Evolutionary conservation across 2,113 vertebrate species (phyloP), one percentile per base, ranked within the genome.

Genomic region (Formicarius rufipectus): DNA sequence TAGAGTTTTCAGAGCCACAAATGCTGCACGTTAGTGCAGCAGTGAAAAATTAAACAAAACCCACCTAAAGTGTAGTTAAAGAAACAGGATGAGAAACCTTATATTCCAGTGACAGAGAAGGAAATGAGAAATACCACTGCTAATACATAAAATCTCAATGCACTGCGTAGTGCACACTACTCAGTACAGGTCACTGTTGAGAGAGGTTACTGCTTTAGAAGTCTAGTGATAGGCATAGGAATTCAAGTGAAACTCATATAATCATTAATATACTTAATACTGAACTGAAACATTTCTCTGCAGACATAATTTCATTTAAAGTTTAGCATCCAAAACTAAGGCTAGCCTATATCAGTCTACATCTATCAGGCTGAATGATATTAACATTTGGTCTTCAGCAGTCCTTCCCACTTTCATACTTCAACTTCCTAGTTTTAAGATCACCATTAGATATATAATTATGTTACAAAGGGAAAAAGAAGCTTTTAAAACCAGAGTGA

Each of bases 161-260:
- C 49, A 27, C 20, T 60, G 50, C 25, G 60, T 2, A 12, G 24
- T n/a, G 22, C 55, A 58, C 30, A 49, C 20, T 22, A 23, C 23
- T 88, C 40, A 33, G 8, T 23, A 33, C 49, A 56, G 14, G 5
- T 55, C 42, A 59, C 20, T 45, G 31, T n/a, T 49, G 33, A 37
- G 56, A 55, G 15, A 59, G 39, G 28, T 33, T 28, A 59, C 7
- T 31, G 58, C 28, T 53, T 71, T 22, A 85, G n/a, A 79, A 71
- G 17, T 55, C 35, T 37, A 37, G 27, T 47, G 49, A 8, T 68
- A n/a, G 16, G 28, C 0, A 0, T 4, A 44, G 4, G 42, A 90
- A 88, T 63, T 67, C 62, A 80, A 75, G 52, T 37, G 20, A 52
- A 74, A 62, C 23, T 80, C 39, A 45, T 12, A 35, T 4, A 79